Evolutionary conservation across 2,888 invertebrate species (phyloP), one percentile per base, ranked within the genome.

Genomic region (Meiosimyza platycephala): DNA sequence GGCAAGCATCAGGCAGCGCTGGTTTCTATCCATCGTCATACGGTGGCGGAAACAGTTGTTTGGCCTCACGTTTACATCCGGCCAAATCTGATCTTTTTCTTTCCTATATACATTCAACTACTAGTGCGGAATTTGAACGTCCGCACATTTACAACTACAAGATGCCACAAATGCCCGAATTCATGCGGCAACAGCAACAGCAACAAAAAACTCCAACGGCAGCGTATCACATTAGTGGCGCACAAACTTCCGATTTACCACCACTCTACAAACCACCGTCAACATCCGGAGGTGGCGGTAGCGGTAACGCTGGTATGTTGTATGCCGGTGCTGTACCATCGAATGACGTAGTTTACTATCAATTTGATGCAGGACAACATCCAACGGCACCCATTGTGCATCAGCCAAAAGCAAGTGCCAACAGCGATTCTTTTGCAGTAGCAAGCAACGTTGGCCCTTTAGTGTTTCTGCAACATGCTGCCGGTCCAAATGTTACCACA

Each of bases 21-120:
- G 66, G 81, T 71, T 85, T 83, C 80, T 81, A 82, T 13, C 75
- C 84, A 74, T 69, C 77, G 50, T 70, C 71, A 1, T 73, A 64
- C 22, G 47, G 33, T 50, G 78, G 74, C 18, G 78, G 78, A 71
- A 80, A 77, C 71, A 40, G 57, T 12, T 18, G 51, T 18, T 33
- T 54, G 6, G 63, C 70, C 11, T 73, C 80, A 3, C 83, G 84
- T 2, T 72, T 85, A 47, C 86, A 85, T 76, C 86, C 86, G 15
- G 85, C 86, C 71, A 85, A 87, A 73, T 87, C 87, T 11, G 87
- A 87, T 79, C 82, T 87, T 15, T 86, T 87, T 76, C 76, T 86
- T 54, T 85, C 86, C 72, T 86, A 86, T 73, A 82, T 86, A 54
- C 84, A 85, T 74, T 50, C 71, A 15, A 4, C 59, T 1, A 18